Evolutionary conservation across 2,797 vertebrate genomes (phyloP), one percentile per base, ranked within the genome.

Genomic region (Xerus rutilus): DNA sequence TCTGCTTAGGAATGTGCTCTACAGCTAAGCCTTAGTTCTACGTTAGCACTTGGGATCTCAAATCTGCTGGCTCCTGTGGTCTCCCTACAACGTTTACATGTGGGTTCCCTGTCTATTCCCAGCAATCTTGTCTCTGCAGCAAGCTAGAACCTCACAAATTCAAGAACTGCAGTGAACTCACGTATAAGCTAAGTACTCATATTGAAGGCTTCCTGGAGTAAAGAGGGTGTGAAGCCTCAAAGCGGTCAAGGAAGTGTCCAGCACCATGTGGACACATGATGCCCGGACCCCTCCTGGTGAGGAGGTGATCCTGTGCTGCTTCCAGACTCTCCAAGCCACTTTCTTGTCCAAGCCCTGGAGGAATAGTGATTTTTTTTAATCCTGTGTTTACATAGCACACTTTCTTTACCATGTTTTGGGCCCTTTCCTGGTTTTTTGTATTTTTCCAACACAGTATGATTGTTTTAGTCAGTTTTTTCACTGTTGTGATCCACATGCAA

Each of bases 41-140:
- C 57, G 28, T 47, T 72, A 74, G 11, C 30, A 91, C 18, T 8
- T 54, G 45, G 72, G 64, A 57, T 88, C 47, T 47, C 72, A 78
- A 54, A 67, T 43, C 43, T 85, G 3, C 28, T 59, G n/a, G 5
- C 62, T 52, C 43, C 47, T 45, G 0, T 30, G 12, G 49, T 62
- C 47, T 85, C 45, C 65, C 14, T 86, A n/a, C 39, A 83, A 64
- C 47, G 14, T 76, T 93, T 67, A 64, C 13, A 70, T 86, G 8
- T 45, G 30, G 35, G 12, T 47, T 39, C 21, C 8, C 0, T 82
- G 15, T 91, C 7, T 86, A 25, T 74, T 83, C 69, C n/a, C 49
- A 81, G 14, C 47, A 82, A 43, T 20, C 74, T 69, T 73, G 28
- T n/a, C 54, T 77, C 39, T 79, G 67, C 21, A 69, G 47, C 7